A percentile compares a stretch with the other conserved stretches of the same genome.
Conservation (phyloP, 2,797 vertebrate genomes). For the Tiaroga cobitis region DNA sequence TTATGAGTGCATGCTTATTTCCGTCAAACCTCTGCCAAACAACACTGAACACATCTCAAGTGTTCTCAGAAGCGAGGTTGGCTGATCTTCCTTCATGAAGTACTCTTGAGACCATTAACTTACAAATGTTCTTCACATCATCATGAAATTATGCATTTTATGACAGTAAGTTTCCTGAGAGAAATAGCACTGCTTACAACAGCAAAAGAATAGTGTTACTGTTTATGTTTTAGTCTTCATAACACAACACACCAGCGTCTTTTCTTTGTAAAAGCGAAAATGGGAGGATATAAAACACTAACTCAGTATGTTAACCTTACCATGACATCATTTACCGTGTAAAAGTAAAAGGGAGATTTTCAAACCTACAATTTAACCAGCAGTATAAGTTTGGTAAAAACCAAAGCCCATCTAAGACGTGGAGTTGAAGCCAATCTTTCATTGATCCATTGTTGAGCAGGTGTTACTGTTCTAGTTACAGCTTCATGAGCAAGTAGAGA, state of each 20-base stretch:
- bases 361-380: background rate
- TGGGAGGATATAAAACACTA: background rate
- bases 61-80: background rate
- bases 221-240: background rate
- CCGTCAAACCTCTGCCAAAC: background rate
- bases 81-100: background rate
- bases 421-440: no score
- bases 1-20: slow-evolving; percentile 15
- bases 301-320: background rate
- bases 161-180: background rate
- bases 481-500: slow-evolving; percentile 12
- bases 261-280: background rate
- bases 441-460: background rate
- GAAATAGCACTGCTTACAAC: background rate
- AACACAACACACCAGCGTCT: background rate
- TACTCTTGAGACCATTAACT: background rate
- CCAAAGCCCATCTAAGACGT: background rate
- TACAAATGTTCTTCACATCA: background rate
- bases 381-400: background rate
- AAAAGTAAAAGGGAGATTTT: background rate
- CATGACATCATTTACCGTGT: background rate
- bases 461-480: background rate
- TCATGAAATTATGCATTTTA: background rate
- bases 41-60: background rate
- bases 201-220: background rate